Evolutionary conservation across 2,113 vertebrate species (phyloP).

Genomic region (Neofelis nebulosa): DNA sequence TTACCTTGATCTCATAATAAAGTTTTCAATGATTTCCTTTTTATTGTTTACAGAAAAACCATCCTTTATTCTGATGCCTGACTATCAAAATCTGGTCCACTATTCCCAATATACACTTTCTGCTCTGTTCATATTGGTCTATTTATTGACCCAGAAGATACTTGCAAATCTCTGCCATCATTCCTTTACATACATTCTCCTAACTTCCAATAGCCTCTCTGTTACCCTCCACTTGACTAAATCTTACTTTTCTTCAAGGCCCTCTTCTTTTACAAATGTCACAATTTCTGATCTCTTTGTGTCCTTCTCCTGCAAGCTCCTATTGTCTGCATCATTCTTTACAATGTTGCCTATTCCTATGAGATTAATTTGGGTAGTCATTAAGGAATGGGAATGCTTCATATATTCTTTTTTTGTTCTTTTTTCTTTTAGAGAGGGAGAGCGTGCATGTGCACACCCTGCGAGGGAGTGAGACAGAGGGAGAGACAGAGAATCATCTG

Average conservation of each 20-base stretch:
- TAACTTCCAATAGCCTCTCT: not conserved
- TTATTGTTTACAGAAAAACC: not conserved
- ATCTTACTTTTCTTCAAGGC: not conserved
- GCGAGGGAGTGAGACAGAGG: no score
- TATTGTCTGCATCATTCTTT: not conserved
- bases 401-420: not conserved
- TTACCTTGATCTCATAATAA: not conserved
- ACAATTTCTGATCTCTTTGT: not conserved
- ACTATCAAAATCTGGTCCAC: not conserved
- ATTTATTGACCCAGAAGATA: not conserved
- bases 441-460: no score
- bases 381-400: not conserved
- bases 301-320: not conserved
- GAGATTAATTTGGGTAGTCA: not conserved
- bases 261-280: not conserved
- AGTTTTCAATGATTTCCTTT: not conserved
- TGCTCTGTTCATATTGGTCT: not conserved
- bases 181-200: not conserved
- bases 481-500: no score
- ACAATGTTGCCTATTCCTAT: not conserved
- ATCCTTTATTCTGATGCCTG: not conserved
- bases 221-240: not conserved
- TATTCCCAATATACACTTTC: not conserved
- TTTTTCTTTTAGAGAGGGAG: no score
- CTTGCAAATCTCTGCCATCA: not conserved